Conservation (phyloP, 2,888 invertebrate genomes). For the Limnephilus rhombicus region DNA sequence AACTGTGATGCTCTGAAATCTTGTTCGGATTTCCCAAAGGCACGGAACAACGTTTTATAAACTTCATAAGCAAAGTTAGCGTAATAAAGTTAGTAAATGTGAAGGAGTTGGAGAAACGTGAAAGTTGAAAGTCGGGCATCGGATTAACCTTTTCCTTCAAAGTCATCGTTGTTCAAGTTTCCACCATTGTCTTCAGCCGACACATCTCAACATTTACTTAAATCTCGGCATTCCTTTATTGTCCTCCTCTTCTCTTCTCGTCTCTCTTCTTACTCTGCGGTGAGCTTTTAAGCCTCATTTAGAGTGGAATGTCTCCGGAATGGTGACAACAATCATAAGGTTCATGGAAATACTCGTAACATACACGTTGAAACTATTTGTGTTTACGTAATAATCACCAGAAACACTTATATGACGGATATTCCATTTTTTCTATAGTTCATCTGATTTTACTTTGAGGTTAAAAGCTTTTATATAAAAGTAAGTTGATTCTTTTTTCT, state of each 20-base stretch:
- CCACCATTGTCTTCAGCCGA: neutral
- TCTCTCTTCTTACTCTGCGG: neutral
- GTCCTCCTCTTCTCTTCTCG: neutral
- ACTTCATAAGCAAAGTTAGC: conserved; percentile 42
- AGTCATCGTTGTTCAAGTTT: conserved; percentile 16
- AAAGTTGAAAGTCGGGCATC: conserved; percentile 25
- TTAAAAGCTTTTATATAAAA: too few relatives aligned
- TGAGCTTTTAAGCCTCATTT: neutral
- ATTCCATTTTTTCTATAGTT: too few relatives aligned
- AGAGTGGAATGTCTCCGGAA: neutral
- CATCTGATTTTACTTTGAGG: too few relatives aligned
- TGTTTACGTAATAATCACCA: neutral
- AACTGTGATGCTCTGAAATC: conserved; percentile 8
- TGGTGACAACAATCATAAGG: neutral
- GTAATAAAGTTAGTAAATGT: conserved; percentile 39
- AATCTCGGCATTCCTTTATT: neutral
- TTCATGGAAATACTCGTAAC: neutral
- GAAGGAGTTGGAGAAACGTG: conserved; percentile 1
- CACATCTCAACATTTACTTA: conserved; percentile 14
- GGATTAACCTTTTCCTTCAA: conserved; percentile 26
- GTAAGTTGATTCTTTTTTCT: too few relatives aligned
- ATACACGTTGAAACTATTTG: neutral
- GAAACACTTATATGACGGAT: neutral
- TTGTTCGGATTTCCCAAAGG: conserved; percentile 39
- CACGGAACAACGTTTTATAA: conserved; percentile 27